Evolutionary conservation across 2,797 vertebrate genomes (phyloP).

Genomic region (Brotula barbata): DNA sequence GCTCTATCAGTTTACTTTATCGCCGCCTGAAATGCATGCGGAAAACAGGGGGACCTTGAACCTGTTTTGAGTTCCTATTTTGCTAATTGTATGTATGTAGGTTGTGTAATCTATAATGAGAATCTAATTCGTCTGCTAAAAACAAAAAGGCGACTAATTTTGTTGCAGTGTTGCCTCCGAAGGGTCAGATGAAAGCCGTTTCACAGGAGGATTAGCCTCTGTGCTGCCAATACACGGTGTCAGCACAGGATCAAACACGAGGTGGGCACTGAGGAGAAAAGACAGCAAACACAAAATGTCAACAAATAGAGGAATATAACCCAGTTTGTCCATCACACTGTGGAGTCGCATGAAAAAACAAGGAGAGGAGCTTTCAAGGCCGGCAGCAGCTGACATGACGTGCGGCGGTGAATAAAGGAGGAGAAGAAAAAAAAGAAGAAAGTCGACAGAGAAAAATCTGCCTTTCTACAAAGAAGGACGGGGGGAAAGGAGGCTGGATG

Average conservation of each 20-base stretch:
- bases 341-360: conserved; percentile 51
- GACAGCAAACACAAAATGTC: conserved; percentile 67
- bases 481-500: conserved; percentile 53
- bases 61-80: conserved; percentile 24
- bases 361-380: conserved; percentile 58
- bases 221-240: conserved; percentile 58
- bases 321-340: conserved; percentile 69
- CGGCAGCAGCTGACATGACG: conserved; percentile 66
- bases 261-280: conserved; percentile 59
- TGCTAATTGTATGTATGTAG: conserved; percentile 5
- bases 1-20: conserved; percentile 46
- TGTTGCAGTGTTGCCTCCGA: conserved; percentile 20
- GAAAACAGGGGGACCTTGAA: conserved; percentile 46
- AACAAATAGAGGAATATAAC: conserved; percentile 73
- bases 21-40: conserved; percentile 41
- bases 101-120: neutral
- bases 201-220: conserved; percentile 54
- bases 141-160: conserved; percentile 25
- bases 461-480: conserved; percentile 67
- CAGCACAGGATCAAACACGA: conserved; percentile 64
- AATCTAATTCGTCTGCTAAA: conserved; percentile 17
- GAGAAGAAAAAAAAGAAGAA: conserved; percentile 22
- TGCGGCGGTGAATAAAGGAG: conserved; percentile 61
- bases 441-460: conserved; percentile 63
- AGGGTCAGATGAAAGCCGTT: conserved; percentile 41